Percentiles rank a stretch among this genome's conserved stretches.
Evolutionary conservation across 2,113 vertebrate genomes (phyloP).

Genomic region (Hyperopisus bebe): DNA sequence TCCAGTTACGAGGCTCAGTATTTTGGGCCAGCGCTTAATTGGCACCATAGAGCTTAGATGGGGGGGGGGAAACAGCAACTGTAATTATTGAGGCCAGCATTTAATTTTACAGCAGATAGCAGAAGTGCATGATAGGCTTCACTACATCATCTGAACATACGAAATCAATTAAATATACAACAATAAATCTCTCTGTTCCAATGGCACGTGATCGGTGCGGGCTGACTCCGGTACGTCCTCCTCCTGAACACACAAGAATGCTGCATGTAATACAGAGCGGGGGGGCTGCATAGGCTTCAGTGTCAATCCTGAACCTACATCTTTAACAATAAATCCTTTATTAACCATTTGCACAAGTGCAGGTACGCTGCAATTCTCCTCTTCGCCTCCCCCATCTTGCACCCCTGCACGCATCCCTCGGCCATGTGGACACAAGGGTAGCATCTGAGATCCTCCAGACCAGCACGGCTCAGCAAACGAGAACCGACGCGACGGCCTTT

Average conservation of each 20-base stretch:
- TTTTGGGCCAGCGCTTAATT: constrained; percentile 43
- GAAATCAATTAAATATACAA: constrained; percentile 47
- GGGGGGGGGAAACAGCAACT: constrained; percentile 33
- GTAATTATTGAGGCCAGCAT: constrained; percentile 42
- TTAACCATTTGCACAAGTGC: background rate
- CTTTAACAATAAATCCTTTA: background rate
- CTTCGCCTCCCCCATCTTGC: background rate
- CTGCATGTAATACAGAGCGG: background rate
- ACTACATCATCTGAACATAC: constrained; percentile 39
- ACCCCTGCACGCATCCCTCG: background rate
- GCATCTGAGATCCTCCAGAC: background rate
- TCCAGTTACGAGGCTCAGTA: constrained; percentile 53
- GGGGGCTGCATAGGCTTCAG: background rate
- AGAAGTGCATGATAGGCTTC: constrained; percentile 36
- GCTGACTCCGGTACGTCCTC: constrained; percentile 9
- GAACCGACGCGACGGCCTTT: background rate
- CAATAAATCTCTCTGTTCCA: constrained; percentile 45
- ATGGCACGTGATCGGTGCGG: constrained; percentile 30
- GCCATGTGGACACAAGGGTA: background rate
- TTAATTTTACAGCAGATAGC: constrained; percentile 38
- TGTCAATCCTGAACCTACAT: background rate
- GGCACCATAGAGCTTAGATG: constrained; percentile 29
- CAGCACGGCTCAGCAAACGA: background rate
- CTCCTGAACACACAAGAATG: background rate
- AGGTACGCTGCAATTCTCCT: too few relatives aligned